phyloP scores from a whole-genome alignment of 2,888 invertebrate species.

The Drosophila monieri region DNA sequence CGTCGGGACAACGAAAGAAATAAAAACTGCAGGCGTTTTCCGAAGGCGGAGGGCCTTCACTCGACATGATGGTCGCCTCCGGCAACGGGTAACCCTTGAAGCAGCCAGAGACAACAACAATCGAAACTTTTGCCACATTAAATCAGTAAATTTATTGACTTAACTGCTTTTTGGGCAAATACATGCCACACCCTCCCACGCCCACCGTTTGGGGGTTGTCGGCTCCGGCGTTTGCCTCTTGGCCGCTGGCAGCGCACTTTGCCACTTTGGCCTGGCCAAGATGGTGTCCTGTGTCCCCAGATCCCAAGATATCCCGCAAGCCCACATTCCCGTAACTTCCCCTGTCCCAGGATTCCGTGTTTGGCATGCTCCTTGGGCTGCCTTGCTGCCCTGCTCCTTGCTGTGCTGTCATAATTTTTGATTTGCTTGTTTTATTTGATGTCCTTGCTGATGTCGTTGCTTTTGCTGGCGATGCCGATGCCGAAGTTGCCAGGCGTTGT shows the following conservation, averaged over 20 bases:
- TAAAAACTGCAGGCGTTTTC: constrained; percentile 40
- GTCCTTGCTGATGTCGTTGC: constrained; percentile 62
- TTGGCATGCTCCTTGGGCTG: constrained; percentile 37
- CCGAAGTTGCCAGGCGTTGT: constrained; percentile 27
- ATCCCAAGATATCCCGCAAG: not conserved
- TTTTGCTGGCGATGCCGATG: constrained; percentile 39
- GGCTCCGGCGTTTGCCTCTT: constrained; percentile 66
- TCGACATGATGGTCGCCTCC: constrained; percentile 10
- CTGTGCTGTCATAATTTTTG: constrained; percentile 80
- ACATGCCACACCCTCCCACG: constrained; percentile 49
- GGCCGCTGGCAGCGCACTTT: constrained; percentile 53
- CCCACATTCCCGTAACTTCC: not conserved
- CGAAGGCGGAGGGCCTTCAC: constrained; percentile 42
- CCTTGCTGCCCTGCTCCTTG: constrained; percentile 57
- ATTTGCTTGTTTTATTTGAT: constrained; percentile 81
- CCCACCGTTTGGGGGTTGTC: constrained; percentile 38
- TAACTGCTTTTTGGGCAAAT: constrained; percentile 68
- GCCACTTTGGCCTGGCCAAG: constrained; percentile 47
- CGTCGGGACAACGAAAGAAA: constrained; percentile 45
- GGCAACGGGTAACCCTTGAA: constrained; percentile 45
- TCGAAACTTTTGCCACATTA: constrained; percentile 81
- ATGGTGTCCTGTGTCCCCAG: constrained; percentile 14
- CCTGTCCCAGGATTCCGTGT: constrained; percentile 19
- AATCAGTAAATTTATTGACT: constrained; percentile 80
- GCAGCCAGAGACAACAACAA: constrained; percentile 60